These are phyloP conservation scores for Natator depressus DNA, from an alignment of 2,113 vertebrate species.

Conservation along the genomic window DNA sequence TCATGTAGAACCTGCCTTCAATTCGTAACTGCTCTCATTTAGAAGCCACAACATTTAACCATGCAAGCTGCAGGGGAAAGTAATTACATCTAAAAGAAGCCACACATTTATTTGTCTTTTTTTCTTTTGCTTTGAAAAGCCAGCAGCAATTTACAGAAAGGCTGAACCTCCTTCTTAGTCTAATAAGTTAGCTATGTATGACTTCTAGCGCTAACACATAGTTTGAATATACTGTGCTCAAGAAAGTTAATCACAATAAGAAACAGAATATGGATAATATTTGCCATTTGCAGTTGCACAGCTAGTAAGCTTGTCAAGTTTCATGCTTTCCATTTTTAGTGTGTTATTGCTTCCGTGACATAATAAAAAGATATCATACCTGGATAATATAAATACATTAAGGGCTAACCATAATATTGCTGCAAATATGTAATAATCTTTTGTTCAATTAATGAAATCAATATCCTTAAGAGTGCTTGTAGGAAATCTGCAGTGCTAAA, in stretches of 20 bases:
- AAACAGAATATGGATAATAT: not conserved
- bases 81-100: constrained; percentile 44
- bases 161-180: not conserved
- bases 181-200: not conserved
- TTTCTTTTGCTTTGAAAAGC: constrained; percentile 53
- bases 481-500: not conserved
- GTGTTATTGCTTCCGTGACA: not conserved
- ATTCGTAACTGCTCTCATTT: constrained; percentile 31
- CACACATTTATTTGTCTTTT: not conserved
- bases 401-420: not conserved
- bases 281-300: not conserved
- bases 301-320: not conserved
- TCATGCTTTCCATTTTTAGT: not conserved
- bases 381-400: not conserved
- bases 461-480: not conserved
- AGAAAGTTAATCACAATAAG: not conserved
- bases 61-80: constrained; percentile 26
- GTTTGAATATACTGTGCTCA: constrained; percentile 1
- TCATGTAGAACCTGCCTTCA: constrained; percentile 20
- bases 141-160: not conserved
- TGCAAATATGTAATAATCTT: not conserved
- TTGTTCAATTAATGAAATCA: not conserved
- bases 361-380: not conserved
- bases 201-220: not conserved
- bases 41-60: constrained; percentile 51